Conservation (phyloP, 2,113 vertebrate species). For the Hippocampus mohnikei region DNA sequence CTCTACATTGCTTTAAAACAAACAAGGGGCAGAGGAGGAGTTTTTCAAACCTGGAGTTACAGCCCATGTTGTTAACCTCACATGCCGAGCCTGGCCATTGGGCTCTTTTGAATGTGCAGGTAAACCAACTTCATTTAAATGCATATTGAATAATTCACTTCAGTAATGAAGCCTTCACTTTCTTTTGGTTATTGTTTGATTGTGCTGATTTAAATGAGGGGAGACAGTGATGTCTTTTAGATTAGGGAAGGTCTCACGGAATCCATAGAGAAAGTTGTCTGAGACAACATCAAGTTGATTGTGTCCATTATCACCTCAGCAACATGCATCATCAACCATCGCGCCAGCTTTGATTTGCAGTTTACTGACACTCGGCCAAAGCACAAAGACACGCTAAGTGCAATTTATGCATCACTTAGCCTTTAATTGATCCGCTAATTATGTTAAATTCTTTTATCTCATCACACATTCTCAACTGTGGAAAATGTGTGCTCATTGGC, state of each 20-base stretch:
- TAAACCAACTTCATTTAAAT: not conserved
- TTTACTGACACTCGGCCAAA: slow-evolving; percentile 20
- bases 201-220: not conserved
- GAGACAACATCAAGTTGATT: slow-evolving; percentile 27
- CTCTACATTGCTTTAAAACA: not conserved
- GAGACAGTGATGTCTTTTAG: not conserved
- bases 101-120: not conserved
- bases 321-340: slow-evolving; percentile 34
- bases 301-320: slow-evolving; percentile 34
- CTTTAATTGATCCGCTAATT: not conserved
- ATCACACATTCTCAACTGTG: not conserved
- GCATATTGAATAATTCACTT: not conserved
- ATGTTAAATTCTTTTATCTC: not conserved
- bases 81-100: not conserved
- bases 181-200: not conserved
- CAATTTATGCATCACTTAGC: slow-evolving; percentile 1
- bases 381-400: slow-evolving; percentile 16
- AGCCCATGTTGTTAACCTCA: not conserved
- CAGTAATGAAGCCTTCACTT: not conserved
- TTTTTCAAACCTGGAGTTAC: not conserved
- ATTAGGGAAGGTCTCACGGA: not conserved
- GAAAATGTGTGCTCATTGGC: not conserved
- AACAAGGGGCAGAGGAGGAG: not conserved
- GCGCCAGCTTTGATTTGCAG: slow-evolving; percentile 33
- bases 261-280: slow-evolving; percentile 7